These are phyloP conservation scores for Euspilapteryx auroguttella DNA, from an alignment of 2,888 invertebrate species.

Conservation along the genomic window DNA sequence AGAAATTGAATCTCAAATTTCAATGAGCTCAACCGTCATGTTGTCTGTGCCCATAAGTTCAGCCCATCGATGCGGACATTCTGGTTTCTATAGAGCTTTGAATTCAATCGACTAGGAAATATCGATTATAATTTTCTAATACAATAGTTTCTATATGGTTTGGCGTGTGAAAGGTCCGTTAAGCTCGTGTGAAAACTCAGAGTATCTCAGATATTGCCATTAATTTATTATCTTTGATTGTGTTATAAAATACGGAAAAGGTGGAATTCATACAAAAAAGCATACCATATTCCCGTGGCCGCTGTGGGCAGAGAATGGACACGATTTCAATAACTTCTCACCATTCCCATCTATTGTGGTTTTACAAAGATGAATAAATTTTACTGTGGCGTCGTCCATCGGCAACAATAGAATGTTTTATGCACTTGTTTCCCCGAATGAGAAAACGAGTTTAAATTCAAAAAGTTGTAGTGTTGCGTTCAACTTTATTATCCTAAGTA, in stretches of 20 bases:
- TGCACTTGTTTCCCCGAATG: too few species aligned
- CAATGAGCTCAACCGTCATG: conserved; percentile 10
- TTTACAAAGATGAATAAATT: conserved; percentile 19
- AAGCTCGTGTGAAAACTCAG: too few species aligned
- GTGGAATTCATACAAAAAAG: too few species aligned
- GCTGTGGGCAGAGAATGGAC: conserved; percentile 15
- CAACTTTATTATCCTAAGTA: too few species aligned
- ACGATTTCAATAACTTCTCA: conserved; percentile 26
- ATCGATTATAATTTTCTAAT: too few species aligned
- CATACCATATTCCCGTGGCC: conserved; percentile 5
- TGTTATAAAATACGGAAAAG: too few species aligned
- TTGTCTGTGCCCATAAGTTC: conserved; percentile 1
- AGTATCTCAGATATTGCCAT: too few species aligned
- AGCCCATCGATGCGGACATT: neutral
- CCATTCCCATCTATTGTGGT: conserved; percentile 17
- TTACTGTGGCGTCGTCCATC: conserved; percentile 12
- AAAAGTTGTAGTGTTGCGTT: too few species aligned
- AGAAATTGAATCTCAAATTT: conserved; percentile 10
- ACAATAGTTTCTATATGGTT: too few species aligned
- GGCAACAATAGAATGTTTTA: neutral
- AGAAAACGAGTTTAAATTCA: too few species aligned
- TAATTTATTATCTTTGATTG: too few species aligned
- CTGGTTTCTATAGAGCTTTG: conserved; percentile 1
- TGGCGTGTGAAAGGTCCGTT: too few species aligned
- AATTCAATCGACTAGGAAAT: conserved; percentile 3